These are phyloP conservation scores for Rotaria macrura DNA, from an alignment of 2,888 invertebrate species.

Conservation along the genomic window DNA sequence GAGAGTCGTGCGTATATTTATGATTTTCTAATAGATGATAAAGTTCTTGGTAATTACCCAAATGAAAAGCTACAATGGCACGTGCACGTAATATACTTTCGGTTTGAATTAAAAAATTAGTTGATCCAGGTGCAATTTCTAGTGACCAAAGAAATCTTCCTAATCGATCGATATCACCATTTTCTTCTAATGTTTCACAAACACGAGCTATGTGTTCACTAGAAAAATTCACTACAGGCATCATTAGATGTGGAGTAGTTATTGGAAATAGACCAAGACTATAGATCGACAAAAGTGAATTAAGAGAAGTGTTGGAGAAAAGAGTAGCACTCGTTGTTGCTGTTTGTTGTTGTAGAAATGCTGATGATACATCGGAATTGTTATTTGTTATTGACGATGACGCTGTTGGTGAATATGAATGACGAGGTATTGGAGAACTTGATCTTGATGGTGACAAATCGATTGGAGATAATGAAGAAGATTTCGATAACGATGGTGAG, in stretches of 20 bases:
- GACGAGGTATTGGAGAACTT: background rate
- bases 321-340: background rate
- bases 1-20: conserved; percentile 76
- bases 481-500: background rate
- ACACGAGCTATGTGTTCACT: conserved; percentile 31
- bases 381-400: background rate
- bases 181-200: conserved; percentile 50
- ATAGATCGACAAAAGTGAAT: background rate
- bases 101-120: conserved; percentile 54
- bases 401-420: background rate
- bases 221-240: conserved; percentile 29
- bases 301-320: background rate
- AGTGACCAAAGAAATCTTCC: conserved; percentile 77
- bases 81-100: conserved; percentile 56
- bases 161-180: conserved; percentile 56
- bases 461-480: background rate
- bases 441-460: background rate
- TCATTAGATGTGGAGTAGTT: background rate
- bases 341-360: conserved; percentile 1
- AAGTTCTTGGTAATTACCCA: conserved; percentile 74
- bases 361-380: background rate
- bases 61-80: conserved; percentile 78
- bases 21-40: conserved; percentile 78
- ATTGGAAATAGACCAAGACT: conserved; percentile 10
- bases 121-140: conserved; percentile 72